Evolutionary conservation across 2,113 vertebrate genomes (phyloP), one percentile per base, ranked within the genome.

Genomic region (Genyomyrus donnyi): DNA sequence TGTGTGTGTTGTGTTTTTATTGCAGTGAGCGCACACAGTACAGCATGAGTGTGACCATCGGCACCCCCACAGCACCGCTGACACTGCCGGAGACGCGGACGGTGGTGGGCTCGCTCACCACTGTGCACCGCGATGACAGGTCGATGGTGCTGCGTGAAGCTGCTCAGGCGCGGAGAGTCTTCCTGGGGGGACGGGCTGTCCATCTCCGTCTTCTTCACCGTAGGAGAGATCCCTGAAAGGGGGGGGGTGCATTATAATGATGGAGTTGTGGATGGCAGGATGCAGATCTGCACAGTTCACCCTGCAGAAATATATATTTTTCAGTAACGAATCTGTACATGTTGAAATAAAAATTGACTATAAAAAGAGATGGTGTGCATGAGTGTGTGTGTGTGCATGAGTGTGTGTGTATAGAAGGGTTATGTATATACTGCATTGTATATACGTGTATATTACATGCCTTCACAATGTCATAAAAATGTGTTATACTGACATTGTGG

Each of bases 91-190:
- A 42, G 88, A 6, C 13, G 21, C 42, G 52, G 45, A 2, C 0
- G 53, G 24, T n/a, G n/a, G 3, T 3, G 1, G 9, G n/a, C 10
- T 66, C 2, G 62, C 98, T 95, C 92, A 99, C 98, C 98, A 66
- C 98, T 98, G 96, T 99, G 98, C 93, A 99, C 98, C 1, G 98
- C 98, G 9, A 99, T 99, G 95, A 99, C 98, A 0, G 98, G 98
- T 94, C 98, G 96, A 95, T 99, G 98, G 94, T 99, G 98, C 94
- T 99, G 98, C 0, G 98, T 99, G 95, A 98, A 99, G 94, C 97
- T 97, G 91, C 97, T 96, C 92, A 98, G 96, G 85, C 98, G 97
- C 15, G 98, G 98, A 0, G 98, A 99, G 91, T 96, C 97, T 92
- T 99, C 98, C 96, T 98, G 98, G 88, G 97, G 97, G 0, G 98